Evolutionary conservation across 2,113 vertebrate genomes (phyloP).

Genomic region (Scatophagus argus): DNA sequence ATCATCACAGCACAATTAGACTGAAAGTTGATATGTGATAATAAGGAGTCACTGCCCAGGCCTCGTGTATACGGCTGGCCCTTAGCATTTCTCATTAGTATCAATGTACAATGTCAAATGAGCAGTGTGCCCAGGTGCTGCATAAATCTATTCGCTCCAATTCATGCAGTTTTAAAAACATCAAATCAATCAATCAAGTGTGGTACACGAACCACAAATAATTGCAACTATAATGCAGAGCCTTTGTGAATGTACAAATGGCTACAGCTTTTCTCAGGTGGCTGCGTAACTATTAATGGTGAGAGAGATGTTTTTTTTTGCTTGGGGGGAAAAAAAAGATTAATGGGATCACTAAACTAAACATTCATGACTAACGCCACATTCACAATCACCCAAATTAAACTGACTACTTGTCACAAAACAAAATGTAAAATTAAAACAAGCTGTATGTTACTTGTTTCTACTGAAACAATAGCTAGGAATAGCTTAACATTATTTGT

Average conservation of each 20-base stretch:
- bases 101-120: not conserved
- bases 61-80: no score
- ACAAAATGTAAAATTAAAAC: not conserved
- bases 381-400: not conserved
- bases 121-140: not conserved
- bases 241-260: not conserved
- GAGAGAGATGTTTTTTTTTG: not conserved
- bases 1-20: no score
- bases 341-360: not conserved
- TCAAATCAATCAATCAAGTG: not conserved
- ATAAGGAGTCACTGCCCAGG: no score
- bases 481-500: slow-evolving; percentile 14
- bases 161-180: not conserved
- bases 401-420: not conserved
- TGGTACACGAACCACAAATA: not conserved
- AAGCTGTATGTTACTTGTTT: not conserved
- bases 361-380: not conserved
- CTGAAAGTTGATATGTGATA: no score
- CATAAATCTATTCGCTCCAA: not conserved
- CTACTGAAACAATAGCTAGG: not conserved
- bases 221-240: not conserved
- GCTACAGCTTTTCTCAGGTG: no score
- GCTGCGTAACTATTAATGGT: no score
- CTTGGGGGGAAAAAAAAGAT: not conserved
- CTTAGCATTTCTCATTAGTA: not conserved